phyloP scores from a whole-genome alignment of 2,888 invertebrate species.

The Galerucella nymphaeae region DNA sequence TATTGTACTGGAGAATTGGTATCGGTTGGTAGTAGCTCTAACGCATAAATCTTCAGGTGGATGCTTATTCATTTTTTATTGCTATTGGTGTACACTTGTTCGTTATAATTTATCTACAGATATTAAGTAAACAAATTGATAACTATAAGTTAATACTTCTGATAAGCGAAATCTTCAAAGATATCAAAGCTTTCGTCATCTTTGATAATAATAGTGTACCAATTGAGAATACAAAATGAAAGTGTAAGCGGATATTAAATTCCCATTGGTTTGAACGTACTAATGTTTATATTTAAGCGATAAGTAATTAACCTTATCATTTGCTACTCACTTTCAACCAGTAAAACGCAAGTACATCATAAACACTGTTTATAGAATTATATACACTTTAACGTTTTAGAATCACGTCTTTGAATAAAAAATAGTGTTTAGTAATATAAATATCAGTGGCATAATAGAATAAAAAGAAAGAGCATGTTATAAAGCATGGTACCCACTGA shows the following conservation, averaged over 20 bases:
- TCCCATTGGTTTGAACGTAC: conserved; percentile 20
- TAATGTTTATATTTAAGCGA: conserved; percentile 25
- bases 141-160: background rate
- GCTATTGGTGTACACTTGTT: background rate
- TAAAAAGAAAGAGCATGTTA: no score
- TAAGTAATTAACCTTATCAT: conserved; percentile 26
- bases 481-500: no score
- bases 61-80: conserved; percentile 42
- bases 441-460: no score
- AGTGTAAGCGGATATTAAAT: conserved; percentile 14
- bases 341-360: no score
- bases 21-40: conserved; percentile 42
- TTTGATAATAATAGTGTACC: no score
- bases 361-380: no score
- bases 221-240: conserved; percentile 12
- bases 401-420: no score
- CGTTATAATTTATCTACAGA: conserved; percentile 1
- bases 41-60: conserved; percentile 43
- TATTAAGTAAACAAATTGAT: background rate
- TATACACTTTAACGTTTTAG: no score
- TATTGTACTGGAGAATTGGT: conserved; percentile 39
- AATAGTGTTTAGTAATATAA: no score
- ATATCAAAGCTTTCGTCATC: no score
- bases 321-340: conserved; percentile 2
- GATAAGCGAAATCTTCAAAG: no score